Conservation (phyloP, 2,888 invertebrate genomes). For the Conistra vaccinii region DNA sequence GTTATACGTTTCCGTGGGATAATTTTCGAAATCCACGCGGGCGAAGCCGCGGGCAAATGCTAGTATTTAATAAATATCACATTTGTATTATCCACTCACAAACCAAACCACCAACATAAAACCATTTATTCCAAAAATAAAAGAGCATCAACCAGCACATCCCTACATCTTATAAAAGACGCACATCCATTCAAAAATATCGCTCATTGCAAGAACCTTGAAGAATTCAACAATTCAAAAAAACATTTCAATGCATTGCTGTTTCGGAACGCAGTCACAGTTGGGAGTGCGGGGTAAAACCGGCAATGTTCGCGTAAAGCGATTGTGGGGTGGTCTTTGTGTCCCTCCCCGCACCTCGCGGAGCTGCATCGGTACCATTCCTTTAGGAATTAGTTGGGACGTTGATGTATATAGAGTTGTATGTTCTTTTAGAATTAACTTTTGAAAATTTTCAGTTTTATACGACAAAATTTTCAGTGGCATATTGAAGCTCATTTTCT, state of each 20-base stretch:
- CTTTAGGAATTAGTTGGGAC: constrained; percentile 71
- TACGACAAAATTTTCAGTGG: too few species aligned
- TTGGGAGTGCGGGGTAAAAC: constrained; percentile 62
- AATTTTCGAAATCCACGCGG: too few species aligned
- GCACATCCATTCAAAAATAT: constrained; percentile 26
- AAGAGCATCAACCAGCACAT: neutral
- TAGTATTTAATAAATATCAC: neutral
- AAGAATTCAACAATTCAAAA: constrained; percentile 45
- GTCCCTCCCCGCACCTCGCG: constrained; percentile 37
- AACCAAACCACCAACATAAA: neutral
- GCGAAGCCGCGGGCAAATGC: too few species aligned
- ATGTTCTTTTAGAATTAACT: neutral
- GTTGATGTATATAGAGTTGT: constrained; percentile 42
- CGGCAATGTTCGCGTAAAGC: constrained; percentile 71
- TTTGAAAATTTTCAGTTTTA: neutral
- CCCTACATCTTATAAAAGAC: constrained; percentile 31
- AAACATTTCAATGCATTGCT: constrained; percentile 66
- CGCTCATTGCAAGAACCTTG: constrained; percentile 19
- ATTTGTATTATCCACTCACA: too few species aligned
- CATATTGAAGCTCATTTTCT: too few species aligned
- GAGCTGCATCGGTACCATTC: constrained; percentile 65
- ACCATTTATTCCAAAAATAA: neutral
- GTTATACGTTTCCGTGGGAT: too few species aligned
- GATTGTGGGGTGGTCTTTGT: constrained; percentile 71
- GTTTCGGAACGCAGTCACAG: constrained; percentile 49